phyloP scores from a whole-genome alignment of 2,888 invertebrate genomes.

The Azorinus chamasolen region DNA sequence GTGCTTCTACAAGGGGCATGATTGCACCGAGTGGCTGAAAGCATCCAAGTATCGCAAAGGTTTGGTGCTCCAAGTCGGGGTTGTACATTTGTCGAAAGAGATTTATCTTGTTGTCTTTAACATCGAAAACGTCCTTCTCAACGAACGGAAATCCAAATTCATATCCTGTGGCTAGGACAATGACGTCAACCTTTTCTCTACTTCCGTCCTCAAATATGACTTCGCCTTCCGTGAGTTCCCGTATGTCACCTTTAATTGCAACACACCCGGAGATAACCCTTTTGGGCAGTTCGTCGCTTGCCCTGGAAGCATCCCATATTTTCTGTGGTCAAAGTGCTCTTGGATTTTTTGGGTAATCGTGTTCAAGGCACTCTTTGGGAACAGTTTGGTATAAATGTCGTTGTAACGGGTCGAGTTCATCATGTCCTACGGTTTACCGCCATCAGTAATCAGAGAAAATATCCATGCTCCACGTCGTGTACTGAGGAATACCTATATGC shows the following conservation, averaged over 20 bases:
- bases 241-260: constrained; percentile 81
- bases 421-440: too few relatives aligned
- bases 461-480: too few relatives aligned
- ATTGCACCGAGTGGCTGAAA: constrained; percentile 87
- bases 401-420: too few relatives aligned
- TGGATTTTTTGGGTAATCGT: constrained; percentile 68
- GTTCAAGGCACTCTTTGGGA: not conserved
- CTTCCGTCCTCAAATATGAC: constrained; percentile 82
- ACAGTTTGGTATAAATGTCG: too few relatives aligned
- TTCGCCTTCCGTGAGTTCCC: constrained; percentile 76
- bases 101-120: constrained; percentile 80
- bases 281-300: constrained; percentile 87
- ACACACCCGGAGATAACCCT: constrained; percentile 84
- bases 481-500: too few relatives aligned
- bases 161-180: constrained; percentile 86
- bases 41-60: constrained; percentile 87
- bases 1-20: constrained; percentile 87
- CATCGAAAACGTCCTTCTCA: constrained; percentile 76
- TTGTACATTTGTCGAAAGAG: constrained; percentile 86
- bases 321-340: constrained; percentile 84
- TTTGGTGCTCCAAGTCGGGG: constrained; percentile 80
- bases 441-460: too few relatives aligned
- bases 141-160: constrained; percentile 86
- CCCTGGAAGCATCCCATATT: constrained; percentile 85
- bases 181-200: constrained; percentile 80